phyloP scores from a whole-genome alignment of 2,797 vertebrate species.

The Amazona finschi region DNA sequence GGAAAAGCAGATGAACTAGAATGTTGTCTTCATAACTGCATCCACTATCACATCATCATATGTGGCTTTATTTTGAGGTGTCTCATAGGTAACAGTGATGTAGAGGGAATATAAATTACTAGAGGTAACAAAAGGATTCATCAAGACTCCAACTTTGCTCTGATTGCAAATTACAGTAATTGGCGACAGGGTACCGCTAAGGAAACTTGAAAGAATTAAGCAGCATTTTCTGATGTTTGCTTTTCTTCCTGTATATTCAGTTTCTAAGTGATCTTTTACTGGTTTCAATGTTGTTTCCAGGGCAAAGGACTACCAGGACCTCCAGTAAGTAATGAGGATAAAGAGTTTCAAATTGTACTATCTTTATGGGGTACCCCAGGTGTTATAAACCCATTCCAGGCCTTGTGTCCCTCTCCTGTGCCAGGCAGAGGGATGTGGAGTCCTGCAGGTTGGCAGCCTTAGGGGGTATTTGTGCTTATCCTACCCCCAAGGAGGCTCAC shows the following conservation, averaged over 20 bases:
- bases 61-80: background rate
- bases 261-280: background rate
- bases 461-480: background rate
- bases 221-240: background rate
- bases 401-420: background rate
- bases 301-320: conserved; percentile 94
- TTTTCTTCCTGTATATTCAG: background rate
- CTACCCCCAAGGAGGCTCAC: background rate
- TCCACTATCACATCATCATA: background rate
- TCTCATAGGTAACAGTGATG: background rate
- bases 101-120: background rate
- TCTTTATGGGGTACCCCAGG: background rate
- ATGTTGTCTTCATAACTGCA: background rate
- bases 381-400: background rate
- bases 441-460: background rate
- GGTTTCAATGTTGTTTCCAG: conserved; percentile 69
- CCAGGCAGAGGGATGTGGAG: background rate
- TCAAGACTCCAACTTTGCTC: background rate
- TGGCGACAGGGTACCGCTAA: background rate
- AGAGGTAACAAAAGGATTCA: background rate
- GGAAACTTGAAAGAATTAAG: background rate
- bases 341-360: background rate
- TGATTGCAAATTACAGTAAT: background rate
- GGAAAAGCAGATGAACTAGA: background rate
- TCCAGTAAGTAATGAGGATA: conserved; percentile 81